Evolutionary conservation across 1,140 invertebrate species (phyloP).

Genomic region (Octopus sinensis): DNA sequence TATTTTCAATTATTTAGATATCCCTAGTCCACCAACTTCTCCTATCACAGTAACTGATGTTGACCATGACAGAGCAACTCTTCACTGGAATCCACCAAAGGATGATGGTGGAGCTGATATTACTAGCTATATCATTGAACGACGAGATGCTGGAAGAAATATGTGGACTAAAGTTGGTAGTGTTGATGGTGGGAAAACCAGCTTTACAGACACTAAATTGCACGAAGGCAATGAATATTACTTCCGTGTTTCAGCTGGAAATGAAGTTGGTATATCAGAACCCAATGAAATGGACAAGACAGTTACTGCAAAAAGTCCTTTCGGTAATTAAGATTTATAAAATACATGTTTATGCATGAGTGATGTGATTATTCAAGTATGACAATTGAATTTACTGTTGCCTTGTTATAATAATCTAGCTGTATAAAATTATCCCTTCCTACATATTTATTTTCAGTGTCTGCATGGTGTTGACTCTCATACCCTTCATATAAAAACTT

Average conservation of each 20-base stretch:
- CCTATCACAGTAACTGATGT: constrained; percentile 69
- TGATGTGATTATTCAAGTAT: too few relatives aligned
- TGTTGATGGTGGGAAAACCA: constrained; percentile 28
- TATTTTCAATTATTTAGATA: constrained; percentile 64
- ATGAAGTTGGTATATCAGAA: constrained; percentile 92
- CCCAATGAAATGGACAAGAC: constrained; percentile 70
- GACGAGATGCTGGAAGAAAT: constrained; percentile 64
- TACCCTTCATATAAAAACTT: too few relatives aligned
- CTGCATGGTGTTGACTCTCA: too few relatives aligned
- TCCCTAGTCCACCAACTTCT: constrained; percentile 84
- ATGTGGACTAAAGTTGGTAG: constrained; percentile 82
- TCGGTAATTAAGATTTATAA: constrained; percentile 37
- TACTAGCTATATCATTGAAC: constrained; percentile 51
- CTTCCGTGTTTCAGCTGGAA: constrained; percentile 92
- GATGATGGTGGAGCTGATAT: constrained; percentile 84
- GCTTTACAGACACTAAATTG: constrained; percentile 85
- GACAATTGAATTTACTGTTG: too few relatives aligned
- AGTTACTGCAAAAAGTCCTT: constrained; percentile 45
- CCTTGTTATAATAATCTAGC: too few relatives aligned
- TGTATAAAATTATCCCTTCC: too few relatives aligned
- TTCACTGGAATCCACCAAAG: constrained; percentile 84
- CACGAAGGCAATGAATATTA: constrained; percentile 86
- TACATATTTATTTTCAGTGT: too few relatives aligned
- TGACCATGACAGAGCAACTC: constrained; percentile 65
- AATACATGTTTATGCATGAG: too few relatives aligned